Percentiles rank a stretch among this genome's conserved stretches.
Conservation (phyloP, 1,140 invertebrate species). For the Diprion similis region DNA sequence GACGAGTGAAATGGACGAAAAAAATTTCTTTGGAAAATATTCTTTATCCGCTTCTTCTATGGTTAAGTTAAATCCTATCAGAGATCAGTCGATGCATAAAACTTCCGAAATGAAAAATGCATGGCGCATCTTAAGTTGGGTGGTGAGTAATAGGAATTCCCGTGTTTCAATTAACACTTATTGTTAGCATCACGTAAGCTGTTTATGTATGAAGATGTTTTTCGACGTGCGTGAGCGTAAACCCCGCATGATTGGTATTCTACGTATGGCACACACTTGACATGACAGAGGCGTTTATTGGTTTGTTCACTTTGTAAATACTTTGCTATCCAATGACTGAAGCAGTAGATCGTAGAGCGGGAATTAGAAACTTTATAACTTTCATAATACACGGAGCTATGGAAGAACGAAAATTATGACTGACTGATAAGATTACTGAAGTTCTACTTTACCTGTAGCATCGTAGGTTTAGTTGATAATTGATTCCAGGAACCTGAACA, state of each 20-base stretch:
- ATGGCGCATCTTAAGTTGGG: constrained; percentile 12
- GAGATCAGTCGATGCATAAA: neutral
- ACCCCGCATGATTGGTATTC: too few relatives aligned
- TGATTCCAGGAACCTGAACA: neutral
- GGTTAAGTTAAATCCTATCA: constrained; percentile 15
- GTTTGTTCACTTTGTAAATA: too few relatives aligned
- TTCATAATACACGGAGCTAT: too few relatives aligned
- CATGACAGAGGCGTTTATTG: too few relatives aligned
- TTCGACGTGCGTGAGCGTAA: neutral
- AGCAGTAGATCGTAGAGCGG: too few relatives aligned
- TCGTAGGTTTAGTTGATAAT: neutral
- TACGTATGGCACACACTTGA: too few relatives aligned
- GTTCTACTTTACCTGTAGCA: too few relatives aligned
- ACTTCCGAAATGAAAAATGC: neutral
- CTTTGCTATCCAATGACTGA: too few relatives aligned
- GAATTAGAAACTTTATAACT: too few relatives aligned
- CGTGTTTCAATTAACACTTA: neutral
- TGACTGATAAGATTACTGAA: too few relatives aligned
- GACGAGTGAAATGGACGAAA: constrained; percentile 16
- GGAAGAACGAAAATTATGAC: too few relatives aligned
- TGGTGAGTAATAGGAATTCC: constrained; percentile 15
- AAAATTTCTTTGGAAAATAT: constrained; percentile 24
- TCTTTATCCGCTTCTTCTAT: constrained; percentile 18
- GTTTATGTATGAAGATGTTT: neutral
- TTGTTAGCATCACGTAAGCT: neutral